Base-by-base conservation (phyloP, 2,113 vertebrate species). In the Shinisaurus crocodilurus region DNA sequence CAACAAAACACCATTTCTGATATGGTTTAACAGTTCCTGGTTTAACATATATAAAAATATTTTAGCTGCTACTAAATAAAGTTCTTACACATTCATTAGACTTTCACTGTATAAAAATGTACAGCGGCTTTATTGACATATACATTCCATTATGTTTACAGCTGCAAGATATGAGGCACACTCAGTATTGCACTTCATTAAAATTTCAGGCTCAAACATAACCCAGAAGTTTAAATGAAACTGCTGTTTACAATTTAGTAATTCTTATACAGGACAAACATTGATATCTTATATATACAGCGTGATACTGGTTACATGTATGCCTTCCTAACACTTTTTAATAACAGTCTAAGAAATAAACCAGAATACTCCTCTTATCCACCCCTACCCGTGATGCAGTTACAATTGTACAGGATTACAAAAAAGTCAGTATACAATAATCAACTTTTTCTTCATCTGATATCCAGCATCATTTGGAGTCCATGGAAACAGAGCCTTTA, bases 121-220 rank as follows among this genome's bases (percentile, higher is more conserved):
- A 99, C 99, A 99, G 99, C 98, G 98, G 98, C 97, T 99, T 99
- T 99, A 99, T 99, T 99, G 98, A 99, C 98, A 99, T 99, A 97
- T 98, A 99, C 99, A 99, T 99, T 99, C 98, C 98, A 98, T 98
- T 97, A 98, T 98, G 98, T 98, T 98, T 98, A 99, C 98, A 98
- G 98, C 98, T 99, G 98, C 98, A 98, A 98, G 98, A 98, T 98
- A 98, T 99, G 98, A 99, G 99, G 98, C 99, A 99, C 99, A 98
- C 99, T 98, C 98, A 99, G 98, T 99, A 99, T 99, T 99, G 99
- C 99, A 99, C 99, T 99, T 99, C 98, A 99, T 99, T 99, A 98
- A 99, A 99, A 99, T 97, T 98, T 99, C 99, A 99, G 98, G 98
- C 98, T 99, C 98, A 98, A 99, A 99, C 98, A 98, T 98, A 99